A percentile compares a stretch with the other conserved stretches of the same genome.
These are phyloP conservation scores for Chloebia gouldiae DNA, from an alignment of 2,113 vertebrate genomes.

Conservation along the genomic window DNA sequence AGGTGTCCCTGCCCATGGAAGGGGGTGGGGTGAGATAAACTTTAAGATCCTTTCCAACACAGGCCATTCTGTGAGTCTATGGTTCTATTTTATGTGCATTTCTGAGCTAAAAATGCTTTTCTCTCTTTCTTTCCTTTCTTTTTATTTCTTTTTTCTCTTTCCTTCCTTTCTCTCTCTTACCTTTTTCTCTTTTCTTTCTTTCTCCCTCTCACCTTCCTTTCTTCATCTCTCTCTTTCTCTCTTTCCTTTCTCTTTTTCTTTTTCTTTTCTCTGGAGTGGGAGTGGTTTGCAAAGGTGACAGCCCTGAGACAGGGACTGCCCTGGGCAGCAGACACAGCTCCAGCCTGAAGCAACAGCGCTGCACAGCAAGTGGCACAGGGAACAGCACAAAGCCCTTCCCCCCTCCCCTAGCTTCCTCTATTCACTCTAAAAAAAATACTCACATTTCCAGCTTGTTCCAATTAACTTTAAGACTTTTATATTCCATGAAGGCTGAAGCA, in stretches of 20 bases:
- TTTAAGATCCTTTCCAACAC: not conserved
- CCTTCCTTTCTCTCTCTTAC: too few species aligned
- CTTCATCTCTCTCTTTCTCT: too few species aligned
- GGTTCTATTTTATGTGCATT: not conserved
- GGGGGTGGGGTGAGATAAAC: not conserved
- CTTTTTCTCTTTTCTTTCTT: too few species aligned
- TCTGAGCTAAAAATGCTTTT: not conserved
- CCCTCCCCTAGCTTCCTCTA: rapidly evolving
- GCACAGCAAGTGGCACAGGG: not conserved
- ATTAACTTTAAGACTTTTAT: slow-evolving; percentile 8
- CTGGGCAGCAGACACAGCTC: not conserved
- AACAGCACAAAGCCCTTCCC: not conserved
- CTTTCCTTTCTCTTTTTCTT: not conserved
- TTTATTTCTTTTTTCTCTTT: too few species aligned
- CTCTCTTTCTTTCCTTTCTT: too few species aligned
- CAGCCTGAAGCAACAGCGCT: not conserved
- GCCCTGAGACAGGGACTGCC: not conserved
- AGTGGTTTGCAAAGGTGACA: not conserved
- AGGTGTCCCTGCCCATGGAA: not conserved
- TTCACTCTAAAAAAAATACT: not conserved
- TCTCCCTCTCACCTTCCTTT: too few species aligned
- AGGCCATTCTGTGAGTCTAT: not conserved
- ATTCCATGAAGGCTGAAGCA: not conserved
- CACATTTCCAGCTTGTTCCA: slow-evolving; percentile 1
- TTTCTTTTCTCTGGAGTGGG: not conserved